Conservation (phyloP, 2,797 vertebrate genomes). For the Falco columbarius region DNA sequence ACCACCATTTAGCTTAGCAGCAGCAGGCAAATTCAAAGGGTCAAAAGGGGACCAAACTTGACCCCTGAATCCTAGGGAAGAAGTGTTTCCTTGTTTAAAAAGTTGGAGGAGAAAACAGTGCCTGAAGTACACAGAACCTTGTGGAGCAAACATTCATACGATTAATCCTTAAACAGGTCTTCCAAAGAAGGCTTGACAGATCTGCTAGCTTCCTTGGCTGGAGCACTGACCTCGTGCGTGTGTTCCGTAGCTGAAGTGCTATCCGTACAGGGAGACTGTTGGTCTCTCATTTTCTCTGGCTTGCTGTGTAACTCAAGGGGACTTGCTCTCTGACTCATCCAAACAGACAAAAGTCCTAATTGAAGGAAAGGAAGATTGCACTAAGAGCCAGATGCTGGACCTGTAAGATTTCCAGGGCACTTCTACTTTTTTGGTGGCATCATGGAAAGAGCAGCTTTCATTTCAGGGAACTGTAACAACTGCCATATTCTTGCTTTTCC, state of each 20-base stretch:
- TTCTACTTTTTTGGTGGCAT: neutral
- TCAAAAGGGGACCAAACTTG: slow-evolving; percentile 6
- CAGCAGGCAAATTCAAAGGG: slow-evolving; percentile 39
- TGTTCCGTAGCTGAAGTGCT: neutral
- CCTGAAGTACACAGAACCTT: neutral
- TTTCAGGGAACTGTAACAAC: neutral
- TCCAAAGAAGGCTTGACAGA: neutral
- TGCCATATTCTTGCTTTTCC: slow-evolving; percentile 8
- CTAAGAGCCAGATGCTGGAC: neutral
- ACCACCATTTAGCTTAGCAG: slow-evolving; percentile 21
- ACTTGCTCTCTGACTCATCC: neutral
- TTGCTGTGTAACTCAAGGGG: neutral
- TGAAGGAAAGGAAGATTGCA: neutral
- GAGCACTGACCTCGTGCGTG: neutral
- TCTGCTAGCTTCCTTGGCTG: neutral
- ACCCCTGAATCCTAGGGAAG: neutral
- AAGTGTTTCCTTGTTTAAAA: neutral
- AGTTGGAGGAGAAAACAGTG: neutral
- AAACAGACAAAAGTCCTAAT: neutral
- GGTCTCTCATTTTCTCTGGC: neutral
- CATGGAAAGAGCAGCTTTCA: neutral
- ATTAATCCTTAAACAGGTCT: neutral
- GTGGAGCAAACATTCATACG: neutral
- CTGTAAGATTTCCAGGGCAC: neutral
- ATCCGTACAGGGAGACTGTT: rapidly evolving